phyloP scores from a whole-genome alignment of 2,888 invertebrate species.

The Odontomyia ornata region DNA sequence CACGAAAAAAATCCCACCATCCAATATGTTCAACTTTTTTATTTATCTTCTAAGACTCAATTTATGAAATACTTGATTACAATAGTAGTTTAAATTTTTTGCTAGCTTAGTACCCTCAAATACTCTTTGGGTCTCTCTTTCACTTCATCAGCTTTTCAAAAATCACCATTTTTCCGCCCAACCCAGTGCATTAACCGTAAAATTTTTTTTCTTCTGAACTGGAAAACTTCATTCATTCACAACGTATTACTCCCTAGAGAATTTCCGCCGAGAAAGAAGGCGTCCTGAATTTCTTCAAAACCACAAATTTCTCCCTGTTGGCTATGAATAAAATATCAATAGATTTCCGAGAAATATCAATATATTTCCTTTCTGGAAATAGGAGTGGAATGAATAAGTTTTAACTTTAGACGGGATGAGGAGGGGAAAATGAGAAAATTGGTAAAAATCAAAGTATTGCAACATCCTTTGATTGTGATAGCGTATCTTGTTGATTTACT shows the following conservation, averaged over 20 bases:
- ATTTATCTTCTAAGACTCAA: not conserved
- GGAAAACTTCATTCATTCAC: not conserved
- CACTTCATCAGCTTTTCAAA: not conserved
- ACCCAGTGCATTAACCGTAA: not conserved
- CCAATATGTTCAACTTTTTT: no score
- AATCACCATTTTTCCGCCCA: not conserved
- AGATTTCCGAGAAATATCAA: slow-evolving; percentile 30
- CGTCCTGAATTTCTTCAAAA: slow-evolving; percentile 30
- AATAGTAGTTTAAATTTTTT: slow-evolving; percentile 20
- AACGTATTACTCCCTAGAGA: slow-evolving; percentile 4
- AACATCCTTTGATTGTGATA: not conserved
- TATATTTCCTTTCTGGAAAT: not conserved
- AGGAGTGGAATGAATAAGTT: not conserved
- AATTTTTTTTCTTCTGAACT: not conserved
- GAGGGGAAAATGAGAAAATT: not conserved
- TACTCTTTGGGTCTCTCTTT: not conserved
- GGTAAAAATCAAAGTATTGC: not conserved
- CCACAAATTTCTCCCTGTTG: slow-evolving; percentile 38
- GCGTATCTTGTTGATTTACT: not conserved
- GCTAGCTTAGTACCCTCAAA: not conserved
- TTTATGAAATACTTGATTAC: slow-evolving; percentile 15
- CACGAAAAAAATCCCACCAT: no score
- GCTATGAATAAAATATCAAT: slow-evolving; percentile 51
- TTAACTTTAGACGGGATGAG: not conserved
- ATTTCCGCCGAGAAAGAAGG: slow-evolving; percentile 9